Evolutionary conservation across 1,140 invertebrate species (phyloP).

Genomic region (Drosophila pseudoobscura): DNA sequence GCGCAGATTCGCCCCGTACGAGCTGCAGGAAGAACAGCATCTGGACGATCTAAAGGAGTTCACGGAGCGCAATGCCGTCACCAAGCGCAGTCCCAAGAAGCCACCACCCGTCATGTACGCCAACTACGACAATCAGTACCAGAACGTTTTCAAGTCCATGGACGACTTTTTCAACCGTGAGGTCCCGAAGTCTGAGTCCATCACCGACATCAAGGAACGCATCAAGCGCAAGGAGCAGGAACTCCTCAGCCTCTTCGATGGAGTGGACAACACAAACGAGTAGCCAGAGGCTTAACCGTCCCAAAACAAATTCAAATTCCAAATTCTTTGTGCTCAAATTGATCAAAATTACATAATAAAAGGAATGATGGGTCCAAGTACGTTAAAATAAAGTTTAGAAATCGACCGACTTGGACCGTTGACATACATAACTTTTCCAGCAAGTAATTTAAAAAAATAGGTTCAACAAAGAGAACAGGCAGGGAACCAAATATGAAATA

Average conservation of each 20-base stretch:
- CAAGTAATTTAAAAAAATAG: constrained; percentile 23
- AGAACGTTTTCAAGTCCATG: constrained; percentile 68
- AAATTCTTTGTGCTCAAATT: constrained; percentile 35
- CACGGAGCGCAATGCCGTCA: constrained; percentile 58
- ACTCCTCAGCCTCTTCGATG: constrained; percentile 68
- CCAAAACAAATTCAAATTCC: not conserved
- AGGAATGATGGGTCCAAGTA: not conserved
- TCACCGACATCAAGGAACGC: constrained; percentile 63
- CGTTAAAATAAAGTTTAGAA: not conserved
- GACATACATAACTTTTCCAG: constrained; percentile 13
- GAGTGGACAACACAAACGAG: constrained; percentile 35
- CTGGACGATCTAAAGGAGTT: constrained; percentile 70
- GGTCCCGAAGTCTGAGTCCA: constrained; percentile 64
- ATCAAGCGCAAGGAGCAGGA: constrained; percentile 73
- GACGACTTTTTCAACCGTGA: constrained; percentile 68
- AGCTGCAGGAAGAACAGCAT: constrained; percentile 62
- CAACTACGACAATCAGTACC: constrained; percentile 36
- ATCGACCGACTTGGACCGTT: not conserved
- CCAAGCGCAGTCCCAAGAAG: constrained; percentile 55
- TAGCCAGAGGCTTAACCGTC: not conserved
- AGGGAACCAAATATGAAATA: too few relatives aligned
- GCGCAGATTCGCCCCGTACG: constrained; percentile 60
- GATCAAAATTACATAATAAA: too few relatives aligned
- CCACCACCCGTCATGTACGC: constrained; percentile 13
- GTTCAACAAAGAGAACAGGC: not conserved